Evolutionary conservation across 2,888 invertebrate genomes (phyloP), one percentile per base, ranked within the genome.

Genomic region (Ophioninae sp.): DNA sequence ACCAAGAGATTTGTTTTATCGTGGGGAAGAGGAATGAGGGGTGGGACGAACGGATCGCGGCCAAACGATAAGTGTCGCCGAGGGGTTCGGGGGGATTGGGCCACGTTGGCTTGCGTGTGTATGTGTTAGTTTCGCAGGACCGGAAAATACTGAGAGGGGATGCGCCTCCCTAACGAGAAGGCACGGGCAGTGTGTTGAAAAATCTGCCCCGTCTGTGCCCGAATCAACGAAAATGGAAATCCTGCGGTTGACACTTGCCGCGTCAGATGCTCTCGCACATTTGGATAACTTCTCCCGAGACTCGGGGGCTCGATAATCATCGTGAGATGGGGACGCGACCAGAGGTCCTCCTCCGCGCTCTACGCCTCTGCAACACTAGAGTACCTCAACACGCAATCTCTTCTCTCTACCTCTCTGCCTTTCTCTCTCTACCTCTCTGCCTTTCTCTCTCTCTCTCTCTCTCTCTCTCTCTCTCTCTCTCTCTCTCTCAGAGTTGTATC

Each of bases 91-190:
- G 87, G 86, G 86, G 41, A 30, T 85, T 85, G 87, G 88, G 89
- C 89, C 89, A 90, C 90, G 88, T 92, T 91, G 91, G 92, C 92
- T 90, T 92, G 92, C 93, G 92, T 92, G 92, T 93, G 93, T 93
- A 93, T 93, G 89, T 93, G 91, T 93, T 92, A 93, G 93, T 93
- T 93, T 93, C 93, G 92, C 93, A 93, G 93, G 93, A 91, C 89
- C 88, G 86, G 89, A 88, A 89, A 89, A 86, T 88, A 85, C 89
- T 87, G 89, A 89, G 90, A 89, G 88, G 88, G 88, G 91, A 88
- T 82, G 87, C 76, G 85, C 81, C 84, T 85, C 76, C 65, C 88
- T 88, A 76, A 67, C 58, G 86, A 41, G 89, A 87, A 88, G 88
- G 86, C 89, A 89, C 79, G 63, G 68, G 63, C 73, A 75, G 74